These are phyloP conservation scores for Phaetusa simplex DNA, from an alignment of 2,113 vertebrate species.

Conservation along the genomic window DNA sequence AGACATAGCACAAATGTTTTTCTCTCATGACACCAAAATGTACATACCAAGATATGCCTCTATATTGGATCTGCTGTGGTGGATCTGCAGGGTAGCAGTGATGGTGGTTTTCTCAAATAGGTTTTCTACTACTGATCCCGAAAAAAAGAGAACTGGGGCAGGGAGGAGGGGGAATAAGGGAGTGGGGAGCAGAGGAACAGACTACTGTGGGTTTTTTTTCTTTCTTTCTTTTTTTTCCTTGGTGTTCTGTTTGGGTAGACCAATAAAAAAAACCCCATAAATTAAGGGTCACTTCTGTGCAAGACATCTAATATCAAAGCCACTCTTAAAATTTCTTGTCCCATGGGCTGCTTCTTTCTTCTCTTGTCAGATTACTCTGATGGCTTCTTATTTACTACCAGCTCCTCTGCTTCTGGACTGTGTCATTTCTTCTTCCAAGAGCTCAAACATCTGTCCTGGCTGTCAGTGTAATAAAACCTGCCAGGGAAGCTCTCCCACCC, in stretches of 20 bases:
- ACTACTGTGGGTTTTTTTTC: fast-evolving
- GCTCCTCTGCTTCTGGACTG: not conserved
- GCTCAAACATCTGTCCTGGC: not conserved
- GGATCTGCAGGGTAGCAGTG: not conserved
- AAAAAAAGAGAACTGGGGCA: fast-evolving
- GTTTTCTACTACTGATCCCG: not conserved
- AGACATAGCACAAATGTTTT: not conserved
- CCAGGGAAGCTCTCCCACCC: not conserved
- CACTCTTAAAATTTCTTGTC: not conserved
- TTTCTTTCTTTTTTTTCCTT: fast-evolving
- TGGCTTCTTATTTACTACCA: not conserved
- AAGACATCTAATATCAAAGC: not conserved
- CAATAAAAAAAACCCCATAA: not conserved
- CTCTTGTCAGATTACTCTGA: not conserved
- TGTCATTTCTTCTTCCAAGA: not conserved
- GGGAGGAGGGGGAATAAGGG: not conserved
- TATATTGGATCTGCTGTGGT: not conserved
- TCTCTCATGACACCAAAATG: not conserved
- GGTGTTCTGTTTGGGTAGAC: not conserved
- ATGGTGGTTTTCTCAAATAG: not conserved
- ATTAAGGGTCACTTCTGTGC: not conserved
- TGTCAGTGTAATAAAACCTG: not conserved
- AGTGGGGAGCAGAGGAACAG: not conserved
- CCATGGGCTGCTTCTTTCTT: not conserved
- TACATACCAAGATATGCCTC: no score